phyloP scores from a whole-genome alignment of 1,140 invertebrate genomes.

The Spodoptera litura region DNA sequence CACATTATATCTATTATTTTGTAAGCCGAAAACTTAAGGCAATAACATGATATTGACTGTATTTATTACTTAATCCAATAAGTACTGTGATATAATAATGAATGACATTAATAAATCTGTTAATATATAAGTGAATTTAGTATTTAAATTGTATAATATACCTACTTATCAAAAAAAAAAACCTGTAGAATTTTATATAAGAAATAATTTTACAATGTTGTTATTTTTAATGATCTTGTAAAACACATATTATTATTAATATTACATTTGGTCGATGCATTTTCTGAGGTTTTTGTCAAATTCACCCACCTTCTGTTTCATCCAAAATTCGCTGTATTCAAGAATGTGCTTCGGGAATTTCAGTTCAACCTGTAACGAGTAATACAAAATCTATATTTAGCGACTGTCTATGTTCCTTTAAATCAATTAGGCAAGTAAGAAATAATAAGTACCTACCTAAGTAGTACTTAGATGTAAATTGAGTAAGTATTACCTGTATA shows the following conservation, averaged over 20 bases:
- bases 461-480: no score
- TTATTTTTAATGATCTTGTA: conserved; percentile 62
- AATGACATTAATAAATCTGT: conserved; percentile 69
- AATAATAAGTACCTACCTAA: no score
- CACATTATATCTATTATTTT: conserved; percentile 9
- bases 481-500: no score
- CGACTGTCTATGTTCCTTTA: no score
- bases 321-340: conserved; percentile 71
- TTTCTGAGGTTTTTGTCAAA: conserved; percentile 71
- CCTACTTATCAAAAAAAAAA: conserved; percentile 17
- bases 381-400: neutral
- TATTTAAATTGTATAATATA: conserved; percentile 3
- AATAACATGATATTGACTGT: conserved; percentile 56
- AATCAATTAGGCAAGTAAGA: no score
- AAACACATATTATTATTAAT: conserved; percentile 56
- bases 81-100: conserved; percentile 73
- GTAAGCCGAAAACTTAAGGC: conserved; percentile 26
- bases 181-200: conserved; percentile 47
- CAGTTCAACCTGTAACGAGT: conserved; percentile 62
- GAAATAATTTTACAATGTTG: conserved; percentile 50
- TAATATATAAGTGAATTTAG: conserved; percentile 52
- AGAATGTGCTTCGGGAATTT: conserved; percentile 61
- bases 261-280: conserved; percentile 77
- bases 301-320: conserved; percentile 63
- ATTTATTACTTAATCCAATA: conserved; percentile 61